phyloP scores from a whole-genome alignment of 2,888 invertebrate genomes.

The Fragum fragum region DNA sequence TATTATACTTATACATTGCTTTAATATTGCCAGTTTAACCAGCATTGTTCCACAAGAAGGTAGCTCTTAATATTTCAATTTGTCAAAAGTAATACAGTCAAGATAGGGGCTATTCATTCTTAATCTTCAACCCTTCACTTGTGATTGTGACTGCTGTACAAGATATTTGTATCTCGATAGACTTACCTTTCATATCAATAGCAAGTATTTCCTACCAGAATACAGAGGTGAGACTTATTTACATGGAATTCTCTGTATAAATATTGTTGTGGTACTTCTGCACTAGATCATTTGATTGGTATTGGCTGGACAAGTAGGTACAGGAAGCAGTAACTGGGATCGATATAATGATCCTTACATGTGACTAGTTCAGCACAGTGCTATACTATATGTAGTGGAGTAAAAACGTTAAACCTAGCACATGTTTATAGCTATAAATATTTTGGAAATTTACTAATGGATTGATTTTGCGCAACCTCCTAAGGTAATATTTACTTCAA shows the following conservation, averaged over 20 bases:
- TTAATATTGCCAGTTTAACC: no score
- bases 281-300: constrained; percentile 12
- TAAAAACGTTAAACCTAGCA: constrained; percentile 18
- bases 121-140: background rate
- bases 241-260: background rate
- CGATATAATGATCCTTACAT: constrained; percentile 22
- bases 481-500: constrained; percentile 6
- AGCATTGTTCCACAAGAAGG: no score
- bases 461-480: background rate
- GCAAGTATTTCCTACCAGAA: background rate
- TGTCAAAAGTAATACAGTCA: background rate
- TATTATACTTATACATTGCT: no score
- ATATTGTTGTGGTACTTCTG: background rate
- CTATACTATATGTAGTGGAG: constrained; percentile 18
- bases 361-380: constrained; percentile 19
- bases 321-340: background rate
- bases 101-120: background rate
- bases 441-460: constrained; percentile 9
- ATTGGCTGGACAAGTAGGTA: background rate
- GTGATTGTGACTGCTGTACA: background rate
- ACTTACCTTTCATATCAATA: background rate
- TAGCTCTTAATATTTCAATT: no score
- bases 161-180: background rate
- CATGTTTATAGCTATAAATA: background rate
- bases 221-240: no score